phyloP scores from a whole-genome alignment of 2,113 vertebrate genomes.

The Phainopepla nitens region DNA sequence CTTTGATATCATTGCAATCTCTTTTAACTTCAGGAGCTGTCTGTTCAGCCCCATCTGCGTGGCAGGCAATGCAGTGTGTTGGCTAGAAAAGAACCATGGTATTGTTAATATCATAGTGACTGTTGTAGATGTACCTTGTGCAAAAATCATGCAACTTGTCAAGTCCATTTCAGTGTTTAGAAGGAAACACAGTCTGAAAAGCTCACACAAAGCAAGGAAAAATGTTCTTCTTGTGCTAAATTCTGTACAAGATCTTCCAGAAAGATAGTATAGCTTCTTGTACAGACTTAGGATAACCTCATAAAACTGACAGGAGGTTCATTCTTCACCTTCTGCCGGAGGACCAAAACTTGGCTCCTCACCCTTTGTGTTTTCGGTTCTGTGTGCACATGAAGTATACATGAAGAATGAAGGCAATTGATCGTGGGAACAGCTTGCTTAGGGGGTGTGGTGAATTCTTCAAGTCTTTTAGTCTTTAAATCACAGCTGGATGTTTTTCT shows the following conservation, averaged over 20 bases:
- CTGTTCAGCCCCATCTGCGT: not conserved
- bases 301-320: not conserved
- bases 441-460: not conserved
- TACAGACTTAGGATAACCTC: not conserved
- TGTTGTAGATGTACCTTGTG: not conserved
- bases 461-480: not conserved
- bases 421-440: not conserved
- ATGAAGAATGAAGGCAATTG: not conserved
- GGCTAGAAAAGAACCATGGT: not conserved
- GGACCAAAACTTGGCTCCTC: slow-evolving; percentile 2
- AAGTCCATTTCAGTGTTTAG: not conserved
- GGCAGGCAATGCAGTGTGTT: not conserved
- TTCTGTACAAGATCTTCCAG: not conserved
- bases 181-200: not conserved
- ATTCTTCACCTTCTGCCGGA: not conserved
- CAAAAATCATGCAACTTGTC: not conserved
- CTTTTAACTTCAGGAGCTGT: not conserved
- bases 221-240: not conserved
- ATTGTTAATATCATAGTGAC: not conserved
- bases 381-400: not conserved
- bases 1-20: not conserved
- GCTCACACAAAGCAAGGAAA: not conserved
- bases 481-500: not conserved
- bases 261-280: not conserved
- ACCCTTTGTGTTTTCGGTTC: not conserved